A percentile compares a stretch with the other conserved stretches of the same genome.
These are phyloP conservation scores for Atta colombica DNA, from an alignment of 1,140 invertebrate genomes.

Conservation along the genomic window DNA sequence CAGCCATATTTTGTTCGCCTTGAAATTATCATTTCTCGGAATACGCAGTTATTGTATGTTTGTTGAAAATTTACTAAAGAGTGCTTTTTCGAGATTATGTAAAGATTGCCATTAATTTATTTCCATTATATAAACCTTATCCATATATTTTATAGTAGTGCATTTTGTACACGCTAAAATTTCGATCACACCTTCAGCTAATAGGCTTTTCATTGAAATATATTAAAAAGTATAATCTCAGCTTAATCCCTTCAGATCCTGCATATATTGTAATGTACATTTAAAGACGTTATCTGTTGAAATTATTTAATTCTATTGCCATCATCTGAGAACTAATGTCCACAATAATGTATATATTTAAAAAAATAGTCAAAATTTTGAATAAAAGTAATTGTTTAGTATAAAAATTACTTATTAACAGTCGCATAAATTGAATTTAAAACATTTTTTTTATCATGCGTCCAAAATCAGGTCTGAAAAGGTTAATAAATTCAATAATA, in stretches of 20 bases:
- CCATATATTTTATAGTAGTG: neutral
- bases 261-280: too few relatives aligned
- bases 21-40: neutral
- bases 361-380: too few relatives aligned
- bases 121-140: neutral
- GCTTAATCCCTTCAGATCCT: neutral
- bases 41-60: neutral
- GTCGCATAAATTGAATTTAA: too few relatives aligned
- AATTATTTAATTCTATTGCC: too few relatives aligned
- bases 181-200: neutral
- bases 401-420: too few relatives aligned
- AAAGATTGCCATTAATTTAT: neutral
- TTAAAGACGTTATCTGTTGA: too few relatives aligned
- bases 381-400: too few relatives aligned
- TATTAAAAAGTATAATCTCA: neutral
- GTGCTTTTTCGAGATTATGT: neutral
- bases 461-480: too few relatives aligned
- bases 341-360: too few relatives aligned
- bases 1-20: neutral
- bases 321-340: too few relatives aligned
- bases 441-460: too few relatives aligned
- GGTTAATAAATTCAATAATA: neutral
- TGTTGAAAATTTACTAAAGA: neutral
- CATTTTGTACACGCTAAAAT: neutral
- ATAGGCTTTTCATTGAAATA: neutral